A percentile compares a stretch with the other conserved stretches of the same genome.
Evolutionary conservation across 2,888 invertebrate species (phyloP).

Genomic region (Acanthoscelides obtectus): DNA sequence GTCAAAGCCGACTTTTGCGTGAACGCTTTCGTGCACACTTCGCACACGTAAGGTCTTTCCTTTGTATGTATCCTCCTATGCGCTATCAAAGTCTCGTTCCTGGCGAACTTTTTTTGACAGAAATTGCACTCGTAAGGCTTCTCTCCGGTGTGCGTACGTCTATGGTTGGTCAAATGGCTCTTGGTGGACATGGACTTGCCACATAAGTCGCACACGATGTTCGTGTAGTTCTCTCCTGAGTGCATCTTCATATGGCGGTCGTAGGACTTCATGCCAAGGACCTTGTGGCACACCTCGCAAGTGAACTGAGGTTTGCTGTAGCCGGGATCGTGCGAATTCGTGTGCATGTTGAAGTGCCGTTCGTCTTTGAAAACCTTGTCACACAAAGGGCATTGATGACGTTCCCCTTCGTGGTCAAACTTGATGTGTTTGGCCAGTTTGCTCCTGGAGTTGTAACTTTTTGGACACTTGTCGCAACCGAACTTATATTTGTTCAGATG

Average conservation of each 20-base stretch:
- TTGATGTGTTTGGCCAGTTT: slow-evolving; percentile 6
- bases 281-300: slow-evolving; percentile 23
- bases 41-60: slow-evolving; percentile 6
- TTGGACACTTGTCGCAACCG: slow-evolving; percentile 2
- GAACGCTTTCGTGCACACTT: slow-evolving; percentile 12
- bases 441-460: slow-evolving; percentile 4
- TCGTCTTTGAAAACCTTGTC: slow-evolving; percentile 19
- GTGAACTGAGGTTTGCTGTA: slow-evolving; percentile 22
- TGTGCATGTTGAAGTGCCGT: slow-evolving; percentile 17
- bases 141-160: slow-evolving; percentile 29
- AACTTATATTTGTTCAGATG: slow-evolving; percentile 8
- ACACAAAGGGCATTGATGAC: slow-evolving; percentile 16
- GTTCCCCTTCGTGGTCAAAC: slow-evolving; percentile 6
- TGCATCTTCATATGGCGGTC: slow-evolving; percentile 21
- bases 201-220: slow-evolving; percentile 37
- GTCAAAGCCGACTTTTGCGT: slow-evolving; percentile 23
- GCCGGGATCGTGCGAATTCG: slow-evolving; percentile 20
- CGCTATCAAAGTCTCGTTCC: slow-evolving; percentile 45
- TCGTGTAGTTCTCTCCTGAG: slow-evolving; percentile 16
- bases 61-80: slow-evolving; percentile 47
- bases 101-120: slow-evolving; percentile 45
- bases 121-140: slow-evolving; percentile 33
- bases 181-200: slow-evolving; percentile 28
- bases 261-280: slow-evolving; percentile 15
- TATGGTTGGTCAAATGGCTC: slow-evolving; percentile 12